These are phyloP conservation scores for Pimephales promelas DNA, from an alignment of 2,113 vertebrate species.

Conservation along the genomic window DNA sequence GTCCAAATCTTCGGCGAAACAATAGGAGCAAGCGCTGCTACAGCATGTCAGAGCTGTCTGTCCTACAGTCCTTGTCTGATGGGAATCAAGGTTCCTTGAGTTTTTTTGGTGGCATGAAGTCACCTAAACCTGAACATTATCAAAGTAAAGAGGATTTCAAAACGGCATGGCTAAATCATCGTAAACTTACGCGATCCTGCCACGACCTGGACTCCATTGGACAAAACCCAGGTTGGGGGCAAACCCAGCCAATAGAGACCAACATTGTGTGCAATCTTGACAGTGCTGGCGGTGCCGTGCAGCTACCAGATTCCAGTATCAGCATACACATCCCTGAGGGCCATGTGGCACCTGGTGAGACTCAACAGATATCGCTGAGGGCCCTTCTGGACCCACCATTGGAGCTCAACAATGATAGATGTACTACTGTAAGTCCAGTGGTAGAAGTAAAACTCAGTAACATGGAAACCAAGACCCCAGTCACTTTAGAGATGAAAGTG, in stretches of 20 bases:
- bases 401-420: conserved; percentile 91
- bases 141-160: conserved; percentile 95
- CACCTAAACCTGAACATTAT: conserved; percentile 92
- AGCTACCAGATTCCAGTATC: conserved; percentile 91
- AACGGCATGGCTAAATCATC: conserved; percentile 91
- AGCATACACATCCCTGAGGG: conserved; percentile 89
- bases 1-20: conserved; percentile 76
- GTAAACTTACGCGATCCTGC: conserved; percentile 94
- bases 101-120: conserved; percentile 87
- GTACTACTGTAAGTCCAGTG: conserved; percentile 89
- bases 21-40: conserved; percentile 95
- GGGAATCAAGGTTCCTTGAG: conserved; percentile 59
- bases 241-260: conserved; percentile 93
- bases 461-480: conserved; percentile 85
- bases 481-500: conserved; percentile 91
- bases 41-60: conserved; percentile 92
- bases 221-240: conserved; percentile 95
- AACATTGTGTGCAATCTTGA: conserved; percentile 92
- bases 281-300: conserved; percentile 87
- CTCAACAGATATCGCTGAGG: conserved; percentile 91
- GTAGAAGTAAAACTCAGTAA: conserved; percentile 93
- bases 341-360: conserved; percentile 85
- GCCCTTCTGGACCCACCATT: conserved; percentile 90
- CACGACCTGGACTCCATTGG: conserved; percentile 92
- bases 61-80: conserved; percentile 84